Conservation (phyloP, 2,113 vertebrate genomes). For the Felis catus region F.catus_Fca126_mat1.0 CM031417.1:96087001-96087500, state of each 20-base stretch:
- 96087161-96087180: neutral
- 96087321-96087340: neutral
- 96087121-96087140: neutral
- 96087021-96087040: neutral
- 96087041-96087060: neutral
- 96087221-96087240: neutral
- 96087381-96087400: neutral
- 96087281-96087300: neutral
- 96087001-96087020: neutral
- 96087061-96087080: neutral
- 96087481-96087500: neutral
- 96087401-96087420: neutral
- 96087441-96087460: neutral
- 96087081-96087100: neutral
- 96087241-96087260: neutral
- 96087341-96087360: neutral
- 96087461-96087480: conserved; percentile 5
- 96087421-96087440: neutral
- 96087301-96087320: neutral
- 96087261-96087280: neutral
- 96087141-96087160: neutral
- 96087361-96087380: neutral
- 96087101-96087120: neutral
- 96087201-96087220: neutral
- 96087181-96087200: neutral